phyloP scores from a whole-genome alignment of 2,113 vertebrate genomes.

The Nothocercus julius region DNA sequence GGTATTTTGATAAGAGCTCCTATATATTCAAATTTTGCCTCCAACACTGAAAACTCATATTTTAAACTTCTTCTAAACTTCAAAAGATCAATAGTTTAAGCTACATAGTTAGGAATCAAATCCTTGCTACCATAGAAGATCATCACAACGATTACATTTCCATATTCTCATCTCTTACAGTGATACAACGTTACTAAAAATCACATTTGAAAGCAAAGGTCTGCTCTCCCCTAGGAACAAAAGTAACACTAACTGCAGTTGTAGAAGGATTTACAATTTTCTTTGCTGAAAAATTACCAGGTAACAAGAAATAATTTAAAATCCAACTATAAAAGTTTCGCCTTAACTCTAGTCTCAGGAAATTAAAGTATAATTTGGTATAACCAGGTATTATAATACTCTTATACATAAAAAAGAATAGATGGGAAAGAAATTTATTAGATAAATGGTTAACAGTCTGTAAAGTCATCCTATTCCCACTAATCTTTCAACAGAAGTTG shows the following conservation, averaged over 20 bases:
- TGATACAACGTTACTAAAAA: background rate
- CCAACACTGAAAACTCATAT: background rate
- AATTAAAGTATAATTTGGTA: background rate
- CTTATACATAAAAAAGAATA: background rate
- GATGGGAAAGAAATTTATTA: background rate
- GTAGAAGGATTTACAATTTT: background rate
- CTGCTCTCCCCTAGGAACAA: background rate
- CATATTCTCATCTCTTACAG: background rate
- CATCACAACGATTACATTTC: background rate
- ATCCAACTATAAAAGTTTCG: background rate
- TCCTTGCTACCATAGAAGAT: background rate
- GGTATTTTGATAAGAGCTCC: constrained; percentile 12
- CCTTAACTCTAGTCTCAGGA: background rate
- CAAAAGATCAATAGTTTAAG: background rate
- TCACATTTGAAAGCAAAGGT: constrained; percentile 21
- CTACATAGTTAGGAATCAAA: background rate
- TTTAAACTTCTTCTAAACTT: constrained; percentile 25
- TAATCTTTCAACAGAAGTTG: background rate
- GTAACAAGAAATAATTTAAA: background rate
- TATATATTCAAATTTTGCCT: background rate
- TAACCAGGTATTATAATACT: background rate
- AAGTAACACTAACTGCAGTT: background rate
- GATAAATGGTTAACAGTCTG: background rate
- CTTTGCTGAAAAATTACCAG: background rate
- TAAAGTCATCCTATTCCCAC: background rate